Evolutionary conservation across 1,140 invertebrate species (phyloP).

Genomic region (Caenorhabditis inopinata): DNA sequence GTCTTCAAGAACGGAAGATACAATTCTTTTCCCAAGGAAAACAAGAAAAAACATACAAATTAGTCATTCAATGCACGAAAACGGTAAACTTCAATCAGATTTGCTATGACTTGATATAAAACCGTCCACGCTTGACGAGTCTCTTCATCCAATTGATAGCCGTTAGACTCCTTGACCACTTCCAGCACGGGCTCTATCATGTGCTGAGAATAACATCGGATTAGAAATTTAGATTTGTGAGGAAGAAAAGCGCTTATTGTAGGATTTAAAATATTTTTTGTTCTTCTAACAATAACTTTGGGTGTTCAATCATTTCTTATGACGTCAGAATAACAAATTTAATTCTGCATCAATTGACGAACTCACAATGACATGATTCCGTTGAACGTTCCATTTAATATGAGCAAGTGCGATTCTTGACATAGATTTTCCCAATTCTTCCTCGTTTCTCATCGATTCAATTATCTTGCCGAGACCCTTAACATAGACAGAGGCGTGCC

Average conservation of each 20-base stretch:
- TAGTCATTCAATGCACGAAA: constrained; percentile 2
- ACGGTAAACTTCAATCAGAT: constrained; percentile 57
- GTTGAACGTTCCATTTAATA: constrained; percentile 58
- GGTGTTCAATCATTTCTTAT: too few species aligned
- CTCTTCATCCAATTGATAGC: constrained; percentile 47
- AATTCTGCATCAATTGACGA: too few species aligned
- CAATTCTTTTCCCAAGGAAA: background rate
- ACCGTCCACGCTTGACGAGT: constrained; percentile 56
- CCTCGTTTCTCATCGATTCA: constrained; percentile 55
- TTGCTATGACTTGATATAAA: constrained; percentile 62
- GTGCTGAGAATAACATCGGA: too few species aligned
- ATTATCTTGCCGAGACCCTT: constrained; percentile 55
- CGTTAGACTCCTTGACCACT: constrained; percentile 46
- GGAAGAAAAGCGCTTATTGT: too few species aligned
- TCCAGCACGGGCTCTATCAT: constrained; percentile 53
- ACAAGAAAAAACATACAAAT: background rate
- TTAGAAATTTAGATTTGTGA: too few species aligned
- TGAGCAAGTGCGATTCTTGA: constrained; percentile 56
- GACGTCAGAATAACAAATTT: too few species aligned
- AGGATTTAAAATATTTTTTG: too few species aligned
- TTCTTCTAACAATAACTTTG: too few species aligned
- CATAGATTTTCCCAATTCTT: constrained; percentile 43
- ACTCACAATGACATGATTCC: constrained; percentile 56
- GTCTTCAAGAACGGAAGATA: too few species aligned
- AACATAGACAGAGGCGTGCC: constrained; percentile 52